phyloP scores from a whole-genome alignment of 1,140 invertebrate genomes.

The Hycleus cichorii region DNA sequence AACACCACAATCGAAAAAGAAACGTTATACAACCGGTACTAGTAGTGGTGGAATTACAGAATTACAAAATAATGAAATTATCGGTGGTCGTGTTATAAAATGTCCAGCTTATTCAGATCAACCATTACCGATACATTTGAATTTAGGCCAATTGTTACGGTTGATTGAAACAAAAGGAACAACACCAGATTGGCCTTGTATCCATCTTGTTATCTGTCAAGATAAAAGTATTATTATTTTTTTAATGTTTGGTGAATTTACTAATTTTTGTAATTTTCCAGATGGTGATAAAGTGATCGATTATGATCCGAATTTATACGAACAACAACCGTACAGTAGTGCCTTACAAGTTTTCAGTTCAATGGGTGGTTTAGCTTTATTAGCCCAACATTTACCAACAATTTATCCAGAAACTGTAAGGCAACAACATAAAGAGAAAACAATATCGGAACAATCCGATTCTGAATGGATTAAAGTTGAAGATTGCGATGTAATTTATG shows the following conservation, averaged over 20 bases:
- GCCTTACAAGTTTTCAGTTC: conserved; percentile 76
- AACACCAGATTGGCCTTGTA: conserved; percentile 34
- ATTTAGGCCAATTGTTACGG: conserved; percentile 35
- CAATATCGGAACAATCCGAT: conserved; percentile 44
- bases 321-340: conserved; percentile 48
- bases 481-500: conserved; percentile 60
- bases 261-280: background rate
- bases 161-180: conserved; percentile 34
- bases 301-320: conserved; percentile 8
- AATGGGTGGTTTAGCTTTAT: conserved; percentile 76
- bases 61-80: conserved; percentile 7
- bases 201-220: conserved; percentile 36
- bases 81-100: conserved; percentile 32
- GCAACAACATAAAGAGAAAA: conserved; percentile 45
- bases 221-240: conserved; percentile 31
- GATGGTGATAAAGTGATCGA: conserved; percentile 12
- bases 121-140: conserved; percentile 34
- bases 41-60: too few relatives aligned
- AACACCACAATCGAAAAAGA: conserved; percentile 37
- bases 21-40: conserved; percentile 23
- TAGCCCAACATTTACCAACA: conserved; percentile 78
- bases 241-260: background rate
- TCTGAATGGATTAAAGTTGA: conserved; percentile 66
- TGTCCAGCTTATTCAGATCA: conserved; percentile 34
- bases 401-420: conserved; percentile 72